Conservation (phyloP, 2,888 invertebrate species). For the Tolmerus cingulatus region DNA sequence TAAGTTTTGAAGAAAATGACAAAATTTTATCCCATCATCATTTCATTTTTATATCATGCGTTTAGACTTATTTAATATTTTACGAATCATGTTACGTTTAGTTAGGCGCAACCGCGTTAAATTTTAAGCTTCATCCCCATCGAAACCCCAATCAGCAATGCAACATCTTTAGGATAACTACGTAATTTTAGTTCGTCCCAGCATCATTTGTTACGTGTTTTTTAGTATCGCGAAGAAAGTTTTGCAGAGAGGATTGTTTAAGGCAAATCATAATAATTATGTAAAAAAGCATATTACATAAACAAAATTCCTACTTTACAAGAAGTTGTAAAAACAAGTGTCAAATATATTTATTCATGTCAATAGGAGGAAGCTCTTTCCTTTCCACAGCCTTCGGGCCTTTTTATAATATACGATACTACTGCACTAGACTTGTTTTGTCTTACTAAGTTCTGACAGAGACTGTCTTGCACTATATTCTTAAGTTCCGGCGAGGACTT, state of each 20-base stretch:
- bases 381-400: background rate
- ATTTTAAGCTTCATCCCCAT: background rate
- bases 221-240: constrained; percentile 1
- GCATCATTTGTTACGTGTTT: constrained; percentile 23
- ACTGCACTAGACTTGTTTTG: background rate
- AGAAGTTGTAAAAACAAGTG: constrained; percentile 47
- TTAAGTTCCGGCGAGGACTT: background rate
- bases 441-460: background rate
- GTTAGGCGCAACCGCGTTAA: background rate
- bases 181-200: constrained; percentile 8
- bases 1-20: constrained; percentile 51
- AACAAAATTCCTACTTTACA: constrained; percentile 47
- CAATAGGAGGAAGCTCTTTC: constrained; percentile 37
- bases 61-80: constrained; percentile 33
- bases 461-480: background rate
- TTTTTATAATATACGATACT: background rate
- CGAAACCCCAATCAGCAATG: background rate
- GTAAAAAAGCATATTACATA: constrained; percentile 29
- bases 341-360: constrained; percentile 50
- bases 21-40: constrained; percentile 17
- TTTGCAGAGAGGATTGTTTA: constrained; percentile 31
- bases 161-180: background rate
- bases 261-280: constrained; percentile 31
- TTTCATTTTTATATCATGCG: constrained; percentile 18
- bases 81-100: constrained; percentile 13